phyloP scores from a whole-genome alignment of 2,797 vertebrate species.

The Eidolon dupreanum region DNA sequence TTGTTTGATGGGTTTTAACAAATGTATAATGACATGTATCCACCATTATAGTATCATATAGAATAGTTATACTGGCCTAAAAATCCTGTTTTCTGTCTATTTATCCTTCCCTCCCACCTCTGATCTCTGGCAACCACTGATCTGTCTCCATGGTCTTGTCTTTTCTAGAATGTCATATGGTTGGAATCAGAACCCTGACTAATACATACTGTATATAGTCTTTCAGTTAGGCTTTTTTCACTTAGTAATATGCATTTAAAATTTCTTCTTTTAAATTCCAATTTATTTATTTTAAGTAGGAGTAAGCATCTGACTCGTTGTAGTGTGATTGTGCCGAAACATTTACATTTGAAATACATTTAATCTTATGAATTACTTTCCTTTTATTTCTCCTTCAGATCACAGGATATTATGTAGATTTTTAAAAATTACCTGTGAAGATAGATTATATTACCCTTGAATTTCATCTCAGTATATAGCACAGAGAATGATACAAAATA shows the following conservation, averaged over 20 bases:
- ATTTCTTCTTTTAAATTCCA: slow-evolving; percentile 23
- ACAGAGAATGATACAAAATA: slow-evolving; percentile 15
- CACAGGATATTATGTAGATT: background rate
- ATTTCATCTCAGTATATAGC: slow-evolving; percentile 32
- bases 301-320: background rate
- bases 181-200: slow-evolving; percentile 19
- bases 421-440: background rate
- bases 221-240: slow-evolving; percentile 16
- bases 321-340: background rate
- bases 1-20: background rate
- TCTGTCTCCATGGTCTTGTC: background rate
- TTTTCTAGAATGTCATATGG: slow-evolving; percentile 26
- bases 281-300: slow-evolving; percentile 42
- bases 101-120: background rate
- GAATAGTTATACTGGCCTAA: background rate
- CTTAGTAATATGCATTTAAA: slow-evolving; percentile 3
- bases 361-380: slow-evolving; percentile 36
- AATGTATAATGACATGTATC: slow-evolving; percentile 12
- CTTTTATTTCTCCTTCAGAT: slow-evolving; percentile 28
- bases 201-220: background rate
- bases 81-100: background rate
- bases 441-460: background rate
- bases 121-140: background rate
- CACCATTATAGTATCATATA: background rate
- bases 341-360: slow-evolving; percentile 30